Evolutionary conservation across 1,140 invertebrate genomes (phyloP).

Genomic region (Vanessa tameamea): DNA sequence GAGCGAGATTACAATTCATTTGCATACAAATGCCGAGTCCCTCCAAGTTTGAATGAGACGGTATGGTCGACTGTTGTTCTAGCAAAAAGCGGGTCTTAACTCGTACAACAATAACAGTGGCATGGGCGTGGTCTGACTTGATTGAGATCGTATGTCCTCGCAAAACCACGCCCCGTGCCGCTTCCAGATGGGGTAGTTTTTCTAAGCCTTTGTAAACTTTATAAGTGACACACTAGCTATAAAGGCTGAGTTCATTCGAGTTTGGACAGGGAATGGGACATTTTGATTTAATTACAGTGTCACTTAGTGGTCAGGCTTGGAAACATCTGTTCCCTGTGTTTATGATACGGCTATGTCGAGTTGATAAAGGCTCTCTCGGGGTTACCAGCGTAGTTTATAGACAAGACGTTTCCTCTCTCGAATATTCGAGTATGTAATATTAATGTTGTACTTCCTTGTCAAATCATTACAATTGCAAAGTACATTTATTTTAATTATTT

Average conservation of each 20-base stretch:
- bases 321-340: background rate
- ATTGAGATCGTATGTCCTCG: slow-evolving; percentile 31
- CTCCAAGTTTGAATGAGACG: slow-evolving; percentile 67
- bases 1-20: slow-evolving; percentile 71
- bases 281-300: slow-evolving; percentile 15
- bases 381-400: slow-evolving; percentile 6
- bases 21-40: slow-evolving; percentile 73
- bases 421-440: background rate
- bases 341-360: slow-evolving; percentile 4
- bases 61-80: slow-evolving; percentile 61
- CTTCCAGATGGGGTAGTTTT: slow-evolving; percentile 46
- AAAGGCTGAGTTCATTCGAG: background rate
- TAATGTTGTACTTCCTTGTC: too few relatives aligned
- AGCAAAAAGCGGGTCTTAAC: slow-evolving; percentile 75
- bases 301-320: background rate
- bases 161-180: slow-evolving; percentile 43
- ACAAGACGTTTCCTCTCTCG: slow-evolving; percentile 1
- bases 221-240: slow-evolving; percentile 2
- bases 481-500: too few relatives aligned
- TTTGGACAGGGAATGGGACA: background rate
- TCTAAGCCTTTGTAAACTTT: slow-evolving; percentile 40
- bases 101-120: slow-evolving; percentile 72
- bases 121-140: slow-evolving; percentile 32
- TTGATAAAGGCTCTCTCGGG: slow-evolving; percentile 13
- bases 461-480: too few relatives aligned